A percentile compares a stretch with the other conserved stretches of the same genome.
Conservation (phyloP, 2,888 invertebrate species). For the Aphidoletes aphidimyza region DNA sequence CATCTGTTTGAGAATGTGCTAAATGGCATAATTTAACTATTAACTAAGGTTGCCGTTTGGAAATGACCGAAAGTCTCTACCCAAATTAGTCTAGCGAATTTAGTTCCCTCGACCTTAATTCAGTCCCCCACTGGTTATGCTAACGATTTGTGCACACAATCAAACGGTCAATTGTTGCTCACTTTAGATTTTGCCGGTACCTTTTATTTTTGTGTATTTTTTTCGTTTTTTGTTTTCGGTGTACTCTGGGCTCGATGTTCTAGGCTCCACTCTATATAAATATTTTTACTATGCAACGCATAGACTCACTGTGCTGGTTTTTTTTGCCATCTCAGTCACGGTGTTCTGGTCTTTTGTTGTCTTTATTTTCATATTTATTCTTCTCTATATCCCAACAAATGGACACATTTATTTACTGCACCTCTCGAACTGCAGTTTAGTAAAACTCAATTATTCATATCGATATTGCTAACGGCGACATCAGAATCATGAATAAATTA, state of each 20-base stretch:
- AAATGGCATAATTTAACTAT: too few species aligned
- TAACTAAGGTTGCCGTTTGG: too few species aligned
- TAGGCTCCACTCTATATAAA: too few species aligned
- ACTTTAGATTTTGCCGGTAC: neutral
- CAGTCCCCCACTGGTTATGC: neutral
- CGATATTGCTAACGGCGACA: slow-evolving; percentile 52
- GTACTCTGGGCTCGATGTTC: too few species aligned
- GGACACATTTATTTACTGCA: neutral
- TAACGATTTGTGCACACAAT: neutral
- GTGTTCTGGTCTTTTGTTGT: slow-evolving; percentile 24
- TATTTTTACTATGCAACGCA: too few species aligned
- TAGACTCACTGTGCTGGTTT: neutral
- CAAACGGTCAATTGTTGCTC: slow-evolving; percentile 30
- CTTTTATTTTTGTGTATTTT: neutral
- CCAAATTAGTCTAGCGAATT: too few species aligned
- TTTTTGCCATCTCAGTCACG: neutral
- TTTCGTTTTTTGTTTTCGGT: too few species aligned
- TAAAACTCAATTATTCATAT: slow-evolving; percentile 54
- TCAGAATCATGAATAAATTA: slow-evolving; percentile 51
- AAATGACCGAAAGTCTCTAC: too few species aligned
- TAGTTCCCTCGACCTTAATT: too few species aligned
- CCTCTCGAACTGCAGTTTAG: slow-evolving; percentile 18
- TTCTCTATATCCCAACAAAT: neutral
- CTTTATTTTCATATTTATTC: slow-evolving; percentile 1
- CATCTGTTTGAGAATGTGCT: too few species aligned